phyloP scores from a whole-genome alignment of 2,113 vertebrate species.

The Salvelinus alpinus region DNA sequence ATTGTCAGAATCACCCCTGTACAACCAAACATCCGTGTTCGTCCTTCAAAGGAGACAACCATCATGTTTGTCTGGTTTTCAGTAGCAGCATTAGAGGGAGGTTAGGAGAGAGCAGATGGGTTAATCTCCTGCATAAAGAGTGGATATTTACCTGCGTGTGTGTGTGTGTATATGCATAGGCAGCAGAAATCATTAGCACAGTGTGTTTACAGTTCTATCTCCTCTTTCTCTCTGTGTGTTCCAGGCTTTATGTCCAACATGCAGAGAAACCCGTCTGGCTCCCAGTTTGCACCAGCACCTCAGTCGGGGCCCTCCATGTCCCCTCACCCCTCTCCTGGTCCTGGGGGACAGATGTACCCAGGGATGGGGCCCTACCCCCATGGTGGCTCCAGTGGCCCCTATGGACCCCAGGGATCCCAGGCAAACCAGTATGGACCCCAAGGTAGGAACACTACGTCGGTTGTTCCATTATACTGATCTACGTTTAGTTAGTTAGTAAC shows the following conservation, averaged over 20 bases:
- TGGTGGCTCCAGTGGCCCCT: constrained; percentile 82
- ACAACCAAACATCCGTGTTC: too few relatives aligned
- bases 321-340: constrained; percentile 81
- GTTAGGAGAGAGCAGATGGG: too few relatives aligned
- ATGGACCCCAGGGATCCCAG: constrained; percentile 81
- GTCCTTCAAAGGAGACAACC: too few relatives aligned
- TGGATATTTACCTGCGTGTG: too few relatives aligned
- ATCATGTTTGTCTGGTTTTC: too few relatives aligned
- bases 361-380: constrained; percentile 87
- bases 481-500: too few relatives aligned
- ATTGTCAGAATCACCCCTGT: not conserved
- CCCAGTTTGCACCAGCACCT: constrained; percentile 89
- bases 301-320: constrained; percentile 90
- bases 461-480: not conserved
- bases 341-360: constrained; percentile 82
- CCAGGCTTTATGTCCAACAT: constrained; percentile 87
- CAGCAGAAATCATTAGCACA: not conserved
- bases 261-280: constrained; percentile 86
- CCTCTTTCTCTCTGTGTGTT: constrained; percentile 20
- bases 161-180: not conserved
- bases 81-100: too few relatives aligned
- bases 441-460: constrained; percentile 72
- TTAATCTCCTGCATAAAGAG: too few relatives aligned
- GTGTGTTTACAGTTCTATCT: not conserved
- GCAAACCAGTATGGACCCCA: constrained; percentile 87